These are phyloP conservation scores for Aphrocallistes beatrix DNA, from an alignment of 37 sponge, comb jelly and placozoan species.

Conservation along the genomic window DNA sequence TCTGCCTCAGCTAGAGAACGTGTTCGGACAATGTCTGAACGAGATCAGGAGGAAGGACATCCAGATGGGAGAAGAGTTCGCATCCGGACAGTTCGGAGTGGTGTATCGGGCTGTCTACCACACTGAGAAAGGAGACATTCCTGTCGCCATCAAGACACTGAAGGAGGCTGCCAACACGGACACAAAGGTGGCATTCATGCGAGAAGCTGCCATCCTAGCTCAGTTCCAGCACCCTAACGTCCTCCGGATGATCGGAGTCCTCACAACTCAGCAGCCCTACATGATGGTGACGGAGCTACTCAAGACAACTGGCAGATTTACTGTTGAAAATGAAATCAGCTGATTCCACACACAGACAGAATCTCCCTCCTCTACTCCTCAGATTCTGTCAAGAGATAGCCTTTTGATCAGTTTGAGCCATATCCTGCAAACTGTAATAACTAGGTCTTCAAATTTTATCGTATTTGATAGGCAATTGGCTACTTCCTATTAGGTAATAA, in stretches of 20 bases:
- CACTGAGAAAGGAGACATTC: not conserved
- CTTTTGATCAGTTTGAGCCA: no score
- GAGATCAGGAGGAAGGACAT: not conserved
- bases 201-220: slow-evolving; percentile 19
- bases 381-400: not conserved
- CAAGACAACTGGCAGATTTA: not conserved
- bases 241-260: not conserved
- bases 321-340: not conserved
- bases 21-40: not conserved
- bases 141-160: slow-evolving; percentile 9
- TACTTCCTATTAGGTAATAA: no score
- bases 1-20: not conserved
- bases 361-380: not conserved
- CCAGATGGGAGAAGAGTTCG: not conserved
- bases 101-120: not conserved
- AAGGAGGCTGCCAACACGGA: not conserved
- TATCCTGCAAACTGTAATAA: no score
- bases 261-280: not conserved
- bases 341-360: not conserved
- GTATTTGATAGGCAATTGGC: no score
- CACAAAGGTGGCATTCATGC: slow-evolving; percentile 18
- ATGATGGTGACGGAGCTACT: slow-evolving; percentile 17
- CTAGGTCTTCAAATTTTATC: no score
- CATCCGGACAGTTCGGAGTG: slow-evolving; percentile 8
- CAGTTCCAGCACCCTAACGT: slow-evolving; percentile 13